Evolutionary conservation across 1,140 invertebrate genomes (phyloP).

Genomic region (Caenorhabditis remanei): DNA sequence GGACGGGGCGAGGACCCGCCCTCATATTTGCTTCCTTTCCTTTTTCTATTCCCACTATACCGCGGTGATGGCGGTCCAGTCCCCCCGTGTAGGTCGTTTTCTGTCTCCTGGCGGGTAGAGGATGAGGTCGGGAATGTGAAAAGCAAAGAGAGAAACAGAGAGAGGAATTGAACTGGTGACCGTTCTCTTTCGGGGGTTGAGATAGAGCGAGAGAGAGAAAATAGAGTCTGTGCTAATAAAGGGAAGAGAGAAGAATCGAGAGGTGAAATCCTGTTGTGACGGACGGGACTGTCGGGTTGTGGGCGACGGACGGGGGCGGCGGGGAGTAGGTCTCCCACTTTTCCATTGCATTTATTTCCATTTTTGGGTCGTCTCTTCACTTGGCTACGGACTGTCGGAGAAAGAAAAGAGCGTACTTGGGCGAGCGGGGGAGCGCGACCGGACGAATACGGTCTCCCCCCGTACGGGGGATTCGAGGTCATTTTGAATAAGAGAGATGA

Average conservation of each 20-base stretch:
- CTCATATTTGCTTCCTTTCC: slow-evolving; percentile 15
- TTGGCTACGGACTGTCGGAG: slow-evolving; percentile 41
- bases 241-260: not conserved
- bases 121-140: slow-evolving; percentile 55
- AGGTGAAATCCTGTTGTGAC: slow-evolving; percentile 24
- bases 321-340: not conserved
- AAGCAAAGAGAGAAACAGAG: slow-evolving; percentile 41
- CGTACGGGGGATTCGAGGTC: slow-evolving; percentile 32
- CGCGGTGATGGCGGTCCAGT: not conserved
- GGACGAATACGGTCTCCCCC: not conserved
- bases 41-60: not conserved
- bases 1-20: slow-evolving; percentile 33
- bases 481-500: not conserved
- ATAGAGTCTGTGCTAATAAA: slow-evolving; percentile 43
- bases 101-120: slow-evolving; percentile 11
- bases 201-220: not conserved
- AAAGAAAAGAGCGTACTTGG: slow-evolving; percentile 30
- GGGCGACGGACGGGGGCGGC: not conserved
- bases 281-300: slow-evolving; percentile 3
- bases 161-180: slow-evolving; percentile 10
- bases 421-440: not conserved
- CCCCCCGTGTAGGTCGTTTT: slow-evolving; percentile 30
- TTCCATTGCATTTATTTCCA: slow-evolving; percentile 23
- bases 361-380: slow-evolving; percentile 16
- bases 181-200: not conserved